Base-by-base conservation (phyloP, 1,140 invertebrate species). In the Drosophila ambigua region DNA sequence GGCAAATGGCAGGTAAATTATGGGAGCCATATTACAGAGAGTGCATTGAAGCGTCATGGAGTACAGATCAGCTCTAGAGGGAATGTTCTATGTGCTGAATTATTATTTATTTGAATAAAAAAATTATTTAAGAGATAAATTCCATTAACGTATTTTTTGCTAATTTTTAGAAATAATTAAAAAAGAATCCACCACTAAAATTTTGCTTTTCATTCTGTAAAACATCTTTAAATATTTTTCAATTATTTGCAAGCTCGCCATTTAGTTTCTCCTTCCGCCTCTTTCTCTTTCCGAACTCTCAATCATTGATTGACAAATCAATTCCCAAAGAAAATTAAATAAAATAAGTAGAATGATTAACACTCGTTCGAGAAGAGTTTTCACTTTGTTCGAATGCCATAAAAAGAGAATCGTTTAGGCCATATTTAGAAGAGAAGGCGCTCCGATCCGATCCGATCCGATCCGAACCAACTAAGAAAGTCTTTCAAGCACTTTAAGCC, bases 381-480 rank as follows among this genome's bases (percentile, higher is more conserved):
- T 71, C 67, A 71, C 67, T 71, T 58, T 58, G 45, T 58, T 44
- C 49, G 52, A 50, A 5, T 43, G 67, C 67, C 67, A 49, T 69
- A 58, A 49, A 69, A 11, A 69, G 67, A 69, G 51, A 43, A 69
- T 58, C 52, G 66, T 71, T 71, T 69, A 71, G 65, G 67, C 67
- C 67, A 69, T 71, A 69, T 71, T 71, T 69, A 71, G 65, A 71
- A 71, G 52, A 69, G 65, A 68, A 67, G 65, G 51, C 64, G 51
- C 50, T 59, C 20, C 26, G 26, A 23, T 15, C 54, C 26, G 8
- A 51, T 2, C 43, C n/a, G n/a, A 51, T 15, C 39, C 26, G n/a
- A 51, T 2, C 43, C n/a, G n/a, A 51, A 0, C 49, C 63, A 53
- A 57, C 66, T 35, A 69, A 69, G 67, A 69, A 68, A 69, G 66